These are phyloP conservation scores for Rhinichthys osculus DNA, from an alignment of 2,797 vertebrate genomes.

Conservation along the genomic window DNA sequence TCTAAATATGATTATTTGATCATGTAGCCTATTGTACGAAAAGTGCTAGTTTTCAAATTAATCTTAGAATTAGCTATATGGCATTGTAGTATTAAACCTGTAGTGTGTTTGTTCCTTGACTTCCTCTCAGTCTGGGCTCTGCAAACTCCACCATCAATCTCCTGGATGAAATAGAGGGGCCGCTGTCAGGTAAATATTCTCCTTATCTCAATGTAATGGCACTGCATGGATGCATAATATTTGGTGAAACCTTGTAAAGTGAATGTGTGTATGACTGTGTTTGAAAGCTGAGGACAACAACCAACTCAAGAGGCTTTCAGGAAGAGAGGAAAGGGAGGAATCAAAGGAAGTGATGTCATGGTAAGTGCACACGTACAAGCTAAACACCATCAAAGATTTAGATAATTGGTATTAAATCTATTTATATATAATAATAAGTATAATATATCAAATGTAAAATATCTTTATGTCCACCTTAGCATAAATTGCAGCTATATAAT, in stretches of 20 bases:
- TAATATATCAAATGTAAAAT: not conserved
- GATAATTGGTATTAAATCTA: not conserved
- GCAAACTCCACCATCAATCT: conserved; percentile 85
- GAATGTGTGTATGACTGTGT: conserved; percentile 12
- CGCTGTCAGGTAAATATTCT: conserved; percentile 77
- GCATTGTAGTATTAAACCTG: not conserved
- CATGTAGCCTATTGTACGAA: not conserved
- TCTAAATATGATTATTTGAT: not conserved
- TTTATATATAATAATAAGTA: not conserved
- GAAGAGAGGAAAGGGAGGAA: conserved; percentile 75
- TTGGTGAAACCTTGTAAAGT: conserved; percentile 1
- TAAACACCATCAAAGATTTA: not conserved
- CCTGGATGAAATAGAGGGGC: conserved; percentile 82
- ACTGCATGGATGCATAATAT: conserved; percentile 3
- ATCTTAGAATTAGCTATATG: not conserved
- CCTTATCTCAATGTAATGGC: not conserved
- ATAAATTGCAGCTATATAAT: no score
- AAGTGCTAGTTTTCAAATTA: not conserved
- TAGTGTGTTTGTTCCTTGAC: conserved; percentile 64
- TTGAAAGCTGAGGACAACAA: conserved; percentile 79
- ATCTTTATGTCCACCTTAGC: not conserved
- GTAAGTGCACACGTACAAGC: conserved; percentile 48
- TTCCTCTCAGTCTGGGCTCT: conserved; percentile 75
- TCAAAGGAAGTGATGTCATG: conserved; percentile 70
- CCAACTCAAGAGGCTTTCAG: conserved; percentile 71